Evolutionary conservation across 2,888 invertebrate genomes (phyloP).

Genomic region (Drosophila cyrtoloma): DNA sequence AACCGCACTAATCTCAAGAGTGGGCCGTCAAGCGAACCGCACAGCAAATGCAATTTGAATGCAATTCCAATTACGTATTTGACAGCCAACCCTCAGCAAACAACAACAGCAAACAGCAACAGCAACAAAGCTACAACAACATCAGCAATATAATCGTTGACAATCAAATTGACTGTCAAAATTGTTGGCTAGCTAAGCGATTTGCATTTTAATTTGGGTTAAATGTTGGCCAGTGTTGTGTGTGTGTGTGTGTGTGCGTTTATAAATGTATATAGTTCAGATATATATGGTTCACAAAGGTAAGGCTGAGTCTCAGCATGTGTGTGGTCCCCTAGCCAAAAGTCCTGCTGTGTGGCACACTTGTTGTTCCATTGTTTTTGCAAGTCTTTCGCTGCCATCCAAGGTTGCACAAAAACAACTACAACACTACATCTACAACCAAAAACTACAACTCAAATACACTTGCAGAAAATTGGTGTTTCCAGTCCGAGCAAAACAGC

Average conservation of each 20-base stretch:
- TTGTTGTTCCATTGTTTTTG: constrained; percentile 56
- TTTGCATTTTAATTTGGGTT: constrained; percentile 65
- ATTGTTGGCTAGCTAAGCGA: constrained; percentile 52
- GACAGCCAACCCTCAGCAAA: constrained; percentile 21
- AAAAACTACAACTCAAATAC: constrained; percentile 6
- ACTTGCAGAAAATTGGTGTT: neutral
- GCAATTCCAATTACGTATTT: constrained; percentile 60
- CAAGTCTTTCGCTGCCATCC: constrained; percentile 51
- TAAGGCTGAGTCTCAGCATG: constrained; percentile 9
- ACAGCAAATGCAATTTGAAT: constrained; percentile 53
- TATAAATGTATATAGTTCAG: neutral
- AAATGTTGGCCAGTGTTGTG: constrained; percentile 8
- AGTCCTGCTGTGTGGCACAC: constrained; percentile 49
- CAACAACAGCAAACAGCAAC: constrained; percentile 10
- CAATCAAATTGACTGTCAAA: constrained; percentile 65
- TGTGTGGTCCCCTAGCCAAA: neutral
- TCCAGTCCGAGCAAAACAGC: neutral
- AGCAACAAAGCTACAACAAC: neutral
- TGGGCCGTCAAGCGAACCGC: constrained; percentile 31
- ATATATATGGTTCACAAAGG: constrained; percentile 9
- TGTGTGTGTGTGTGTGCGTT: neutral
- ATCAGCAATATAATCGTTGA: constrained; percentile 30
- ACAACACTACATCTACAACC: constrained; percentile 10
- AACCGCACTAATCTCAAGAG: constrained; percentile 11
- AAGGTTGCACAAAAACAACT: constrained; percentile 45